A percentile compares a stretch with the other conserved stretches of the same genome.
These are phyloP conservation scores for Panopea generosa DNA, from an alignment of 2,888 invertebrate species.

Conservation along the genomic window DNA sequence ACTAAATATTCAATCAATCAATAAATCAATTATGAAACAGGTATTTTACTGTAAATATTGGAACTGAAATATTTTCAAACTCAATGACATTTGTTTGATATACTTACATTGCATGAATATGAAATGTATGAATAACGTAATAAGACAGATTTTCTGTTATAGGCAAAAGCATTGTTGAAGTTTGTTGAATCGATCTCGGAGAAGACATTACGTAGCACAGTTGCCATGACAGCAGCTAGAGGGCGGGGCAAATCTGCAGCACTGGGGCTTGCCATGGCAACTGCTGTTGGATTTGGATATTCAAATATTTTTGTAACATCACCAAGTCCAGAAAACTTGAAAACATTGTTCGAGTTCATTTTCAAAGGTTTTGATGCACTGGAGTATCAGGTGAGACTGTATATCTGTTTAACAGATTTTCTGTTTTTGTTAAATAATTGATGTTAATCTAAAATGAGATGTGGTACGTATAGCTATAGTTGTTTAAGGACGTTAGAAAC, in stretches of 20 bases:
- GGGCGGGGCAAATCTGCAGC: slow-evolving; percentile 99
- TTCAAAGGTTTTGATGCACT: slow-evolving; percentile 97
- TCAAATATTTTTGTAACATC: slow-evolving; percentile 99
- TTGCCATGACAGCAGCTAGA: slow-evolving; percentile 97
- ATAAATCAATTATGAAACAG: no score
- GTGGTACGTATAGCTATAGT: no score
- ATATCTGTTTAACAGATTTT: no score
- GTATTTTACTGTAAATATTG: no score
- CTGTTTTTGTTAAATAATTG: no score
- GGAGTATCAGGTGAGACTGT: slow-evolving; percentile 90
- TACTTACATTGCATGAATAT: no score
- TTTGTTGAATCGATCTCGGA: slow-evolving; percentile 98
- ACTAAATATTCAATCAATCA: no score
- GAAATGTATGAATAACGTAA: no score
- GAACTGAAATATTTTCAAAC: no score
- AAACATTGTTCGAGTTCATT: slow-evolving; percentile 98
- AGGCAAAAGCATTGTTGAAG: slow-evolving; percentile 95
- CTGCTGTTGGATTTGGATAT: slow-evolving; percentile 88
- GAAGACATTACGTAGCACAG: slow-evolving; percentile 94
- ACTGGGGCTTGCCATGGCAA: slow-evolving; percentile 94
- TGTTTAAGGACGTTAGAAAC: no score
- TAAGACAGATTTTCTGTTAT: slow-evolving; percentile 7
- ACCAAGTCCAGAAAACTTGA: slow-evolving; percentile 98
- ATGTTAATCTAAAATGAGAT: no score
- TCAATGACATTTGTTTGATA: no score